A percentile compares a stretch with the other conserved stretches of the same genome.
These are phyloP conservation scores for Trichogramma evanescens DNA, from an alignment of 2,888 invertebrate genomes.

Conservation along the genomic window DNA sequence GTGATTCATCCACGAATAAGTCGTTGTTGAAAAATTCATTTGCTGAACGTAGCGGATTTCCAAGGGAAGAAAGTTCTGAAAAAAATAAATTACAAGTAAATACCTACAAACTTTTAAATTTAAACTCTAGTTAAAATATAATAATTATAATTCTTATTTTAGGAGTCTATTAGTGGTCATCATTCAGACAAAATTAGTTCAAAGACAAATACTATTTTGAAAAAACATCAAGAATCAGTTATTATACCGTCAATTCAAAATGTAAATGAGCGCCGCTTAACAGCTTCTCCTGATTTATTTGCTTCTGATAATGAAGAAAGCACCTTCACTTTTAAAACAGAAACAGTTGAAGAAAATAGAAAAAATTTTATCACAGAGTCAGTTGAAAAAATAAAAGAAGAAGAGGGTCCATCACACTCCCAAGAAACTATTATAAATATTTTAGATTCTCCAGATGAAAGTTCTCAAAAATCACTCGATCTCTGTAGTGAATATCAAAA, in stretches of 20 bases:
- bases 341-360: background rate
- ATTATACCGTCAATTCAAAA: background rate
- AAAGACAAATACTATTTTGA: too few relatives aligned
- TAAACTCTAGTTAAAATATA: too few relatives aligned
- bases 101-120: too few relatives aligned
- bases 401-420: background rate
- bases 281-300: slow-evolving; percentile 30
- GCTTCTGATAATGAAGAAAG: slow-evolving; percentile 18
- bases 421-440: background rate
- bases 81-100: too few relatives aligned
- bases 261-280: slow-evolving; percentile 4
- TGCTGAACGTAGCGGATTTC: too few relatives aligned
- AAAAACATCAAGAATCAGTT: background rate
- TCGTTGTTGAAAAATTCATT: too few relatives aligned
- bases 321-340: background rate
- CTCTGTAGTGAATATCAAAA: slow-evolving; percentile 3
- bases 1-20: too few relatives aligned
- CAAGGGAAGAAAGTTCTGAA: too few relatives aligned
- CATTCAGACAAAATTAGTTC: too few relatives aligned
- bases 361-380: background rate
- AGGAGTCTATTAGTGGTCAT: too few relatives aligned
- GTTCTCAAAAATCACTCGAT: background rate
- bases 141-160: too few relatives aligned
- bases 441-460: background rate
- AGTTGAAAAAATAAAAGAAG: background rate